Evolutionary conservation across 2,888 invertebrate genomes (phyloP).

Genomic region (Drosophila ezoana): DNA sequence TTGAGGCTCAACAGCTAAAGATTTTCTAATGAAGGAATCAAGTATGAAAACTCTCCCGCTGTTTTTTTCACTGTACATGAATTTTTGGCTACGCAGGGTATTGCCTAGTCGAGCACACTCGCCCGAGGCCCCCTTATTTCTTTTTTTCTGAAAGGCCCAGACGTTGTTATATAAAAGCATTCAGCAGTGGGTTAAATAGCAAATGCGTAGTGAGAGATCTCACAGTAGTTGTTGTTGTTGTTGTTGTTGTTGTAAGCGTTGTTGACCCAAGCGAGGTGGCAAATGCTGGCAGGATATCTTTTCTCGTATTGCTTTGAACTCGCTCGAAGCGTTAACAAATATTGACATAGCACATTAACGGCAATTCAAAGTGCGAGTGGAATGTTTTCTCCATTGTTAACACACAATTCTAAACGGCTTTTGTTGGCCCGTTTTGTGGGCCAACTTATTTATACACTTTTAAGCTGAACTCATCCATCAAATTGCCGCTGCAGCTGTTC

Average conservation of each 20-base stretch:
- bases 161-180: slow-evolving; percentile 1
- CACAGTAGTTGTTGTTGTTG: not conserved
- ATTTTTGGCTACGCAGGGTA: not conserved
- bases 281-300: slow-evolving; percentile 50
- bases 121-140: not conserved
- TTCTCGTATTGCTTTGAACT: slow-evolving; percentile 56
- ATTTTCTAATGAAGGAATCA: too few relatives aligned
- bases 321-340: slow-evolving; percentile 56
- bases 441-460: slow-evolving; percentile 21
- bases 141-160: slow-evolving; percentile 12
- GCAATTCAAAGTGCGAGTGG: slow-evolving; percentile 46
- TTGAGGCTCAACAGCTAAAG: too few relatives aligned
- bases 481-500: slow-evolving; percentile 35
- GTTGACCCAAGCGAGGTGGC: slow-evolving; percentile 62
- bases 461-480: slow-evolving; percentile 37
- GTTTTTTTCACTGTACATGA: too few relatives aligned
- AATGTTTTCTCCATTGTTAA: slow-evolving; percentile 14
- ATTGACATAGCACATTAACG: slow-evolving; percentile 66
- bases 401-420: slow-evolving; percentile 20
- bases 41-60: too few relatives aligned
- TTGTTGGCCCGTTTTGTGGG: slow-evolving; percentile 7
- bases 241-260: slow-evolving; percentile 16
- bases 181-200: slow-evolving; percentile 15
- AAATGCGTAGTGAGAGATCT: slow-evolving; percentile 22
- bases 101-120: slow-evolving; percentile 1